Evolutionary conservation across 2,888 invertebrate genomes (phyloP), one percentile per base, ranked within the genome.

Genomic region (Colostygia pectinataria): DNA sequence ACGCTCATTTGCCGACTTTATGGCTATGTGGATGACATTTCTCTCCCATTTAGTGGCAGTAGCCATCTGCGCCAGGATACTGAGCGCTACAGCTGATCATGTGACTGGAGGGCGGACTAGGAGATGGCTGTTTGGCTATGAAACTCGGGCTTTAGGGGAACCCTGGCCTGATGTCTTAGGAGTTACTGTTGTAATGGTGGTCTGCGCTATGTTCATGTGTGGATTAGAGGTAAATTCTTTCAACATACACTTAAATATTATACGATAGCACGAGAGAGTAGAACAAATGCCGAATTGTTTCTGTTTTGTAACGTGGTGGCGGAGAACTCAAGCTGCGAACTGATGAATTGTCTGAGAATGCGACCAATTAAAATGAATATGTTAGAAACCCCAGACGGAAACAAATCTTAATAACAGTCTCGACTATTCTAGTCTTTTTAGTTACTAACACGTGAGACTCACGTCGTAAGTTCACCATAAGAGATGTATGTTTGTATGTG

Each of bases 141-240:
- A 92, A 65, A 91, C 92, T 3, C 85, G 91, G 61, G 85, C 91
- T 0, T 71, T 92, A 42, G 92, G 92, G 0, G 93, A 93, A 62
- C 92, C 93, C 0, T 92, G 92, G 92, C 93, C 93, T 14, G 93
- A 93, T 65, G 91, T 93, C 2, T 65, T 93, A 2, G 93, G 93
- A 3, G 92, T 93, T 1, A 92, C 92, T 0, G 92, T 93, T 15
- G 91, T 93, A 4, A 87, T 92, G 67, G 91, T 92, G 0, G 91
- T 92, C 2, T 92, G 92, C 25, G 89, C 91, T 25, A 88, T 93
- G 80, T 93, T 92, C 62, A 93, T 93, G 92, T 88, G 93, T 61
- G 93, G 93, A 24, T 73, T 93, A 25, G 93, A 93, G 86, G 59
- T 59, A 50, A 43, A 43, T 44, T 46, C 28, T 4, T 4, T 2